Percentiles rank a stretch among this genome's conserved stretches.
Conservation (phyloP, 2,797 vertebrate genomes). For the Lepus oiostolus region DNA sequence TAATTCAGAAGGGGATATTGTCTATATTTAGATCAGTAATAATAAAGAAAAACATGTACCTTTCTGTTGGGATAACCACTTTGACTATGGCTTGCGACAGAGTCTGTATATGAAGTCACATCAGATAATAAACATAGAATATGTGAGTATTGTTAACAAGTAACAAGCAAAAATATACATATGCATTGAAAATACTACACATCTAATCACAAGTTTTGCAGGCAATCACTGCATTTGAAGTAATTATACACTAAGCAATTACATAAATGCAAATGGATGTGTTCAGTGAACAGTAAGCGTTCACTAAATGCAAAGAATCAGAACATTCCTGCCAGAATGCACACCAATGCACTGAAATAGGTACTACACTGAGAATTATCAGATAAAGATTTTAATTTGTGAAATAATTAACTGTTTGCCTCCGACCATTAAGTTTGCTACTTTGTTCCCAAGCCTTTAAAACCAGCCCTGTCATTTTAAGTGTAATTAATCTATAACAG, state of each 20-base stretch:
- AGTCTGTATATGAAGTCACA: slow-evolving; percentile 99
- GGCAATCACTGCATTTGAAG: slow-evolving; percentile 93
- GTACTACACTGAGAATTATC: slow-evolving; percentile 89
- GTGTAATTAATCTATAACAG: slow-evolving; percentile 87
- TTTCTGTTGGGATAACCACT: slow-evolving; percentile 99
- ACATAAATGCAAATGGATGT: slow-evolving; percentile 90
- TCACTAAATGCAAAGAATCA: slow-evolving; percentile 89
- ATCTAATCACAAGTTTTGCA: slow-evolving; percentile 93
- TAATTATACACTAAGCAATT: slow-evolving; percentile 93
- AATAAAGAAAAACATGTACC: slow-evolving; percentile 99
- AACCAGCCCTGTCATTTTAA: slow-evolving; percentile 87
- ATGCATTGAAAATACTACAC: slow-evolving; percentile 98
- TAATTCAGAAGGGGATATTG: slow-evolving; percentile 96
- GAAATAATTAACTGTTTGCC: slow-evolving; percentile 87
- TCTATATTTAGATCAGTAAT: slow-evolving; percentile 99
- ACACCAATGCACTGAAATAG: slow-evolving; percentile 88
- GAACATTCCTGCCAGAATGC: slow-evolving; percentile 91
- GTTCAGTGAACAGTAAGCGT: slow-evolving; percentile 89
- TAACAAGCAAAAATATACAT: slow-evolving; percentile 99
- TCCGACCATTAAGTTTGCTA: slow-evolving; percentile 84
- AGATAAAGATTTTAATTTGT: slow-evolving; percentile 88
- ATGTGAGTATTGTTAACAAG: slow-evolving; percentile 99
- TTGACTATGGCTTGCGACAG: slow-evolving; percentile 99
- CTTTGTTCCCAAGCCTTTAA: slow-evolving; percentile 89
- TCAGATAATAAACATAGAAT: slow-evolving; percentile 99